These are phyloP conservation scores for Phylloscopus collybita DNA, from an alignment of 2,797 vertebrate species.

Conservation along the genomic window DNA sequence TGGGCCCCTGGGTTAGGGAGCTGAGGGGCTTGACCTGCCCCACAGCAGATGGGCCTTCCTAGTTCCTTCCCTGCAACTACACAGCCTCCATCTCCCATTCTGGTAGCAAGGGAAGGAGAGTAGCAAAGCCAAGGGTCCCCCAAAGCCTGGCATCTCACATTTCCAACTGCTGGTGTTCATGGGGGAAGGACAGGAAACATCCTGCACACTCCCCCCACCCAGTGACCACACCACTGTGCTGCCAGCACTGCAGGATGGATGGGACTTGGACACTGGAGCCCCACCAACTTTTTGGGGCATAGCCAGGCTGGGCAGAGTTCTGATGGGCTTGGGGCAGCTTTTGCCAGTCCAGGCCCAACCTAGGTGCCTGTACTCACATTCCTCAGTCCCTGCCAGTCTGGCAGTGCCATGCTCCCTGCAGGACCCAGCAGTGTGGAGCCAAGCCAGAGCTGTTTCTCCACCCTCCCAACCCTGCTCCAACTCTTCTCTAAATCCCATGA, in stretches of 20 bases:
- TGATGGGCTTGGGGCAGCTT: neutral
- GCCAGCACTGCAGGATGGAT: neutral
- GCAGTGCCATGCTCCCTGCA: neutral
- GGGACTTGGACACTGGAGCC: fast-evolving
- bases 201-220: fast-evolving
- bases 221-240: neutral
- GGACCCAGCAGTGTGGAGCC: neutral
- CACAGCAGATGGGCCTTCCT: neutral
- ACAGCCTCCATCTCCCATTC: neutral
- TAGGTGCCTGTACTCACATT: neutral
- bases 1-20: neutral
- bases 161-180: neutral
- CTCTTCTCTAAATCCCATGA: neutral
- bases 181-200: neutral
- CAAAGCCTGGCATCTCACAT: neutral
- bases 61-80: neutral
- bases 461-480: neutral
- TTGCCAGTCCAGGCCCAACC: neutral
- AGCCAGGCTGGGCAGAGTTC: neutral
- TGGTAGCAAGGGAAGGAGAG: neutral
- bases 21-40: neutral
- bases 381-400: neutral
- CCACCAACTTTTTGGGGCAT: neutral
- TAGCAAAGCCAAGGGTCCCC: neutral
- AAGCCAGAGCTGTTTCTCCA: neutral